phyloP scores from a whole-genome alignment of 1,140 invertebrate species.

The Sycobia sp. region DNA sequence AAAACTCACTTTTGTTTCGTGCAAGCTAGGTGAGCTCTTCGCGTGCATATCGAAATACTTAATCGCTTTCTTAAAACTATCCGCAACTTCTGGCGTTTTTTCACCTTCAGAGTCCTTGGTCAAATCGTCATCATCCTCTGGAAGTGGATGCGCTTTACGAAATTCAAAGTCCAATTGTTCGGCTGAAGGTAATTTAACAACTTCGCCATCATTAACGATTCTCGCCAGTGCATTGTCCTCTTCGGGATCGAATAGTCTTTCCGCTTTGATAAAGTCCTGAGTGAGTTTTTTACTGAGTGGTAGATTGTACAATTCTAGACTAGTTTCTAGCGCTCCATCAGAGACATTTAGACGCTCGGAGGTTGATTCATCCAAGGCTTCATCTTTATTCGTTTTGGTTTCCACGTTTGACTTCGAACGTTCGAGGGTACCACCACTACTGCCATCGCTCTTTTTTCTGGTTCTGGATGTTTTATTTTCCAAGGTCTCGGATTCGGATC shows the following conservation, averaged over 20 bases:
- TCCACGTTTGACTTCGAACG: neutral
- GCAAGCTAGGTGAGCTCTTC: constrained; percentile 14
- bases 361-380: neutral
- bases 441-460: constrained; percentile 14
- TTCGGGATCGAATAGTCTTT: constrained; percentile 50
- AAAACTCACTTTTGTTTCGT: constrained; percentile 40
- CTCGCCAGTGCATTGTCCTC: constrained; percentile 51
- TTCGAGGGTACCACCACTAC: neutral
- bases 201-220: constrained; percentile 51
- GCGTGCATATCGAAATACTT: constrained; percentile 45
- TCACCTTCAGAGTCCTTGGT: constrained; percentile 6
- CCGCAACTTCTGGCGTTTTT: constrained; percentile 24
- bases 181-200: constrained; percentile 46
- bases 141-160: constrained; percentile 36
- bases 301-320: constrained; percentile 50
- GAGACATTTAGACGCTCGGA: neutral
- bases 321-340: constrained; percentile 26
- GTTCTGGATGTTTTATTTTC: neutral
- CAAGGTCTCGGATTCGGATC: constrained; percentile 41
- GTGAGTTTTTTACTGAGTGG: constrained; percentile 50
- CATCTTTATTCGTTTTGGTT: constrained; percentile 3
- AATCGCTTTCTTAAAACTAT: constrained; percentile 46
- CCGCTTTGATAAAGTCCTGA: constrained; percentile 48
- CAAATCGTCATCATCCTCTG: constrained; percentile 8
- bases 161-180: constrained; percentile 52